phyloP scores from a whole-genome alignment of 2,797 vertebrate species.

The Thamnophis elegans region DNA sequence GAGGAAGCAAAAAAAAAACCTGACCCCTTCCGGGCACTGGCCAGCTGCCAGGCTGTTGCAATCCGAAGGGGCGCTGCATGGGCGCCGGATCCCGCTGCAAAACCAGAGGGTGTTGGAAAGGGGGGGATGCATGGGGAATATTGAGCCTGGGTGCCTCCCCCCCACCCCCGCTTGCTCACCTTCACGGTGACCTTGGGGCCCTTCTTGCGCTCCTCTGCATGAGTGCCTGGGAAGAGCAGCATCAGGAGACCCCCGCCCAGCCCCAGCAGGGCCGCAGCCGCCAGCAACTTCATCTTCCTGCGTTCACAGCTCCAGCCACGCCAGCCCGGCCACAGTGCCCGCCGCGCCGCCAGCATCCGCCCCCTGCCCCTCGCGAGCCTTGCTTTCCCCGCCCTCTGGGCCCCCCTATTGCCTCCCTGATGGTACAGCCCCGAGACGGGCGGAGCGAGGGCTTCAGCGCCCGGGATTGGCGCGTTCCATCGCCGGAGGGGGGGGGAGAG shows the following conservation, averaged over 20 bases:
- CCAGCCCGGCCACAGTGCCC: slow-evolving; percentile 25
- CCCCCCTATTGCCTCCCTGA: not conserved
- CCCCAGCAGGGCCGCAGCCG: slow-evolving; percentile 80
- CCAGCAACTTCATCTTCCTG: slow-evolving; percentile 90
- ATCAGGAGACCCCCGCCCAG: slow-evolving; percentile 83
- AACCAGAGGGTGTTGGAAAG: not conserved
- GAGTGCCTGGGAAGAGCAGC: slow-evolving; percentile 83
- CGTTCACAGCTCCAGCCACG: slow-evolving; percentile 78
- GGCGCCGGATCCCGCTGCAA: not conserved
- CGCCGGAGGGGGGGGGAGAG: slow-evolving; percentile 1
- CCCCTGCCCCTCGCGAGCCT: slow-evolving; percentile 9
- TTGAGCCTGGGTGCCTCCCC: too few species aligned
- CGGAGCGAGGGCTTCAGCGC: not conserved
- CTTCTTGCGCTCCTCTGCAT: slow-evolving; percentile 92
- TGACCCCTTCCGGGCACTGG: too few species aligned
- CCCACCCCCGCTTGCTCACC: slow-evolving; percentile 66
- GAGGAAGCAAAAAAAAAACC: not conserved
- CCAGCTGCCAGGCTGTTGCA: not conserved
- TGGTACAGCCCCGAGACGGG: slow-evolving; percentile 24
- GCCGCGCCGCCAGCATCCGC: slow-evolving; percentile 54
- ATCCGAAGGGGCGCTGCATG: not conserved
- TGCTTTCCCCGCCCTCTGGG: too few species aligned
- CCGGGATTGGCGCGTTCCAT: not conserved
- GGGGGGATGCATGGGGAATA: too few species aligned
- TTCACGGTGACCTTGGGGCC: slow-evolving; percentile 93